Base-by-base conservation (phyloP, 2,888 invertebrate genomes). In the Tetranychus truncatus region DNA sequence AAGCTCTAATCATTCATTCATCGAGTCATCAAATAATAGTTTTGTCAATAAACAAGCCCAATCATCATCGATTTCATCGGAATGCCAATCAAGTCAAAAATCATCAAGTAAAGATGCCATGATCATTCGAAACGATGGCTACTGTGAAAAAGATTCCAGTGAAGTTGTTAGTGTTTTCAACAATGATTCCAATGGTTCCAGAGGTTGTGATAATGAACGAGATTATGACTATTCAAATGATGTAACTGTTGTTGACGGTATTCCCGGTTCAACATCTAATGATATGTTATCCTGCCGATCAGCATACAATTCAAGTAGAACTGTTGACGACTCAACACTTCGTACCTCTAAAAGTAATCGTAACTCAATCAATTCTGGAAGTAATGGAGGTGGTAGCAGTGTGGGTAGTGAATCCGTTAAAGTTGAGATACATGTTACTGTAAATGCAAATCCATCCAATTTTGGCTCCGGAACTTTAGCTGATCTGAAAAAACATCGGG, bases 401-500 rank as follows among this genome's bases (percentile, higher is more conserved):
- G 77, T 34, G 34, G 34, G 34, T 34, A 34, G 34, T 4, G 78
- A 78, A 65, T 78, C 83, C 76, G 81, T 83, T 0, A 81, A 80
- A 73, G 79, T 83, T 8, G 81, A 80, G 71, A 80, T 80, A 45
- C 79, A 80, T 74, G 80, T 82, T 7, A 78, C 80, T 34, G 80
- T 80, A 34, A 81, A 81, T 81, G 74, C 81, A 79, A 81, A 80
- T 80, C 71, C 80, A 55, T 6, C 69, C 74, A 84, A 78, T 90
- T 90, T 83, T 55, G 88, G 88, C 77, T 87, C 88, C 76, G 80
- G 80, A 80, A 94, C 94, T 74, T 86, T 95, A 80, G 90, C 94
- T 75, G 94, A 95, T 84, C 85, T 95, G 83, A 95, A 95, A 85
- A 93, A 93, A 83, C 92, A 94, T 82, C 87, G 95, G 18, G 79